phyloP scores from a whole-genome alignment of 1,140 invertebrate species.

The Venturia canescens region DNA sequence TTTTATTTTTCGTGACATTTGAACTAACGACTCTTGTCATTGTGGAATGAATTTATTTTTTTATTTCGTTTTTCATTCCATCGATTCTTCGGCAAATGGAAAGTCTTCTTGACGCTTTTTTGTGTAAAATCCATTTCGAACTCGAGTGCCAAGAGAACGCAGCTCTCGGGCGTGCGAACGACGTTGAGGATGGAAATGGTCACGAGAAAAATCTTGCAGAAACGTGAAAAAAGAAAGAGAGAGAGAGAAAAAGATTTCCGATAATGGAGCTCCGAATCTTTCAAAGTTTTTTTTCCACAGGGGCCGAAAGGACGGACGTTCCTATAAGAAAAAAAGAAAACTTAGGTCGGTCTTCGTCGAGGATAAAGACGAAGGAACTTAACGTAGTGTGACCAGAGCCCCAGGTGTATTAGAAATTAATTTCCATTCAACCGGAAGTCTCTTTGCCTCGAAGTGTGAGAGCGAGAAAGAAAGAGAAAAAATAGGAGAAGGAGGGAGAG shows the following conservation, averaged over 20 bases:
- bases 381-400: conserved; percentile 19
- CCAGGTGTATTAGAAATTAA: conserved; percentile 70
- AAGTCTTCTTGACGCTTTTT: conserved; percentile 1
- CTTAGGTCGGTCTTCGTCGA: neutral
- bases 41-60: neutral
- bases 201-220: conserved; percentile 41
- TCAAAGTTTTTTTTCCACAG: conserved; percentile 27
- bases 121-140: conserved; percentile 45
- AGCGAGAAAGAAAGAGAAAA: neutral
- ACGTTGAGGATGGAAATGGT: conserved; percentile 48
- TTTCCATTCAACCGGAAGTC: conserved; percentile 59
- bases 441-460: neutral
- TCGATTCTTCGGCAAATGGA: neutral
- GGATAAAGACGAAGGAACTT: neutral
- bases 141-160: conserved; percentile 10
- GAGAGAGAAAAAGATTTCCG: conserved; percentile 61
- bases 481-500: too few relatives aligned
- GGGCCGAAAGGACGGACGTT: too few relatives aligned
- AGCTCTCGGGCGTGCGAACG: conserved; percentile 25
- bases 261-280: conserved; percentile 62
- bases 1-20: neutral
- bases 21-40: neutral
- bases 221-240: conserved; percentile 45
- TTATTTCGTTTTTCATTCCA: neutral
- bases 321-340: conserved; percentile 3